A percentile compares a stretch with the other conserved stretches of the same genome.
Evolutionary conservation across 2,888 invertebrate species (phyloP).

Genomic region (Nebria brevicollis): DNA sequence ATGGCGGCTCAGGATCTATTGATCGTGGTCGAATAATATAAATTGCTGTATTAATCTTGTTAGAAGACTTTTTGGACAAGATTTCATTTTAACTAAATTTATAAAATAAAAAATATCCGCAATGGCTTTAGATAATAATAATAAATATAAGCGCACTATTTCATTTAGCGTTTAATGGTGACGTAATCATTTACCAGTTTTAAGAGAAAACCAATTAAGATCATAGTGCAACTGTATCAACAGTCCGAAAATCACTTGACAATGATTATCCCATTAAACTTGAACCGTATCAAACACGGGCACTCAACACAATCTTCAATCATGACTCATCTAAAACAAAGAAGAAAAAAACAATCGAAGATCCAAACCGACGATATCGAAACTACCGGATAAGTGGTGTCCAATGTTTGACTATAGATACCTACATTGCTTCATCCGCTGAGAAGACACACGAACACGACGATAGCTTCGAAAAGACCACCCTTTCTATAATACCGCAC

Average conservation of each 20-base stretch:
- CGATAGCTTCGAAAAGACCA: conserved; percentile 2
- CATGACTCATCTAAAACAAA: conserved; percentile 12
- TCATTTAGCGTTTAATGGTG: background rate
- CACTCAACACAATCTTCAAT: background rate
- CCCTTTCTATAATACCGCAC: conserved; percentile 8
- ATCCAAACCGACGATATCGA: conserved; percentile 12
- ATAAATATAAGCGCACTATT: background rate
- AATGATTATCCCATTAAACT: conserved; percentile 14
- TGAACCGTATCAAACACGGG: conserved; percentile 10
- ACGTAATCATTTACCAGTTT: background rate
- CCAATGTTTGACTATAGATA: conserved; percentile 11
- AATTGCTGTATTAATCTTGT: background rate
- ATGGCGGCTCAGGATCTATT: conserved; percentile 18
- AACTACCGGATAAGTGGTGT: conserved; percentile 13
- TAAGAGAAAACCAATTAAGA: background rate
- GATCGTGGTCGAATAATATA: conserved; percentile 28
- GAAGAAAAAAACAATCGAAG: conserved; percentile 14
- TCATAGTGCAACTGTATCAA: background rate
- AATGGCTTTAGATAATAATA: too few species aligned
- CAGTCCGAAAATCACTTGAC: background rate
- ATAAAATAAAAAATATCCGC: too few species aligned
- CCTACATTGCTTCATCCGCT: conserved; percentile 2
- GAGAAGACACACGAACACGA: background rate
- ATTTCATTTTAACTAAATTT: too few species aligned
- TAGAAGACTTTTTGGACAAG: too few species aligned